Evolutionary conservation across 2,113 vertebrate genomes (phyloP), one percentile per base, ranked within the genome.

Genomic region (Pelobates fuscus): DNA sequence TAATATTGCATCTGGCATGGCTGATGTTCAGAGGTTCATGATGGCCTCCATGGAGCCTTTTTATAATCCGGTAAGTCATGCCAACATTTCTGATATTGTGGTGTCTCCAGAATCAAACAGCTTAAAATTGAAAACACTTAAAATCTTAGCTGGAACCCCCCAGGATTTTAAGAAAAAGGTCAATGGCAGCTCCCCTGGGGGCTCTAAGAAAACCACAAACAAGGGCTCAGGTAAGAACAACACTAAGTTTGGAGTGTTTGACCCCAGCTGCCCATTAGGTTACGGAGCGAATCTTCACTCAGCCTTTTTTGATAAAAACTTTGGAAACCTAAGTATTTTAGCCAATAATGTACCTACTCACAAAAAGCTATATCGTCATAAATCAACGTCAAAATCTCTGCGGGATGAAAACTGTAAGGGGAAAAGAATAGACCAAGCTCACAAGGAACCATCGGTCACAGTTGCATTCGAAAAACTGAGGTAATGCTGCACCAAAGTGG

Each of bases 341-440:
- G 93, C 91, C 86, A 91, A 89, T 89, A 94, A 92, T 1, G 93
- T 95, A 88, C 96, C 95, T 25, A 95, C 96, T 64, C 97, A 99
- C 92, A 99, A 99, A 96, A 99, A 99, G 89, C 92, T 99, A 83
- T 99, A 99, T 86, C 96, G 97, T 81, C 97, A 99, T 86, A 99
- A 99, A 94, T 96, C 96, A 81, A 99, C 95, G 85, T 94, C 96
- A 62, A 99, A 99, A 88, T 94, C 94, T 24, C 92, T 96, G 83
- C 89, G 95, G 85, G 95, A 98, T 88, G 97, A 99, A 86, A 98
- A 95, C 85, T 90, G 93, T 91, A 99, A 98, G 91, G 94, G 93
- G 80, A 98, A 97, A 87, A 89, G 91, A 82, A 85, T 89, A 81
- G 96, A 98, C 79, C 94, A 94, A 88, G 91, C 84, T 84, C 91